phyloP scores from a whole-genome alignment of 2,797 vertebrate species.

The Pangasius macronema region DNA sequence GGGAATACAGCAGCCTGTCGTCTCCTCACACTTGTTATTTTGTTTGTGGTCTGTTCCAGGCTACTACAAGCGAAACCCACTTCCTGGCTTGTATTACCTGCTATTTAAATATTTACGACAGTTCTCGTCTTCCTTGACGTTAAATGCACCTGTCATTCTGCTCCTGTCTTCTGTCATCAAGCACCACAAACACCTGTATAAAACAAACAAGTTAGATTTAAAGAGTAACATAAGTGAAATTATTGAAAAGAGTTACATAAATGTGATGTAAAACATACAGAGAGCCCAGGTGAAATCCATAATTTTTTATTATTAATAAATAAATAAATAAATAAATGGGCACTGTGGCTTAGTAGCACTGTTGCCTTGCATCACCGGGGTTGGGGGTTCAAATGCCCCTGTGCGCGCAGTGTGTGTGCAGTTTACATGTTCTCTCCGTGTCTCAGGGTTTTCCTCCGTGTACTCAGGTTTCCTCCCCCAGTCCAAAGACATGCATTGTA shows the following conservation, averaged over 20 bases:
- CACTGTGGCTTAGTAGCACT: no score
- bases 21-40: neutral
- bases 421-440: no score
- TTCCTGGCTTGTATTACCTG: neutral
- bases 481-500: no score
- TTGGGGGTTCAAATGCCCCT: no score
- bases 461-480: no score
- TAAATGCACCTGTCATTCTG: neutral
- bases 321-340: no score
- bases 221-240: neutral
- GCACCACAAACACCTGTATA: neutral
- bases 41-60: neutral
- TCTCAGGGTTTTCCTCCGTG: no score
- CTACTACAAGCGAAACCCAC: neutral
- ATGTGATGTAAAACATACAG: neutral
- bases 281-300: neutral
- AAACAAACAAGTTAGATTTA: no score
- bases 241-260: neutral
- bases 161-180: neutral
- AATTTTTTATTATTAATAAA: neutral
- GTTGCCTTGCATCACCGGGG: no score
- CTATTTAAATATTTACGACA: conserved; percentile 11
- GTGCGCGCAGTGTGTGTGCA: no score
- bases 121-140: neutral
- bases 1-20: neutral